These are phyloP conservation scores for Porites australiensis DNA, from an alignment of 64 coral and sea anemone species.

Conservation along the genomic window DNA sequence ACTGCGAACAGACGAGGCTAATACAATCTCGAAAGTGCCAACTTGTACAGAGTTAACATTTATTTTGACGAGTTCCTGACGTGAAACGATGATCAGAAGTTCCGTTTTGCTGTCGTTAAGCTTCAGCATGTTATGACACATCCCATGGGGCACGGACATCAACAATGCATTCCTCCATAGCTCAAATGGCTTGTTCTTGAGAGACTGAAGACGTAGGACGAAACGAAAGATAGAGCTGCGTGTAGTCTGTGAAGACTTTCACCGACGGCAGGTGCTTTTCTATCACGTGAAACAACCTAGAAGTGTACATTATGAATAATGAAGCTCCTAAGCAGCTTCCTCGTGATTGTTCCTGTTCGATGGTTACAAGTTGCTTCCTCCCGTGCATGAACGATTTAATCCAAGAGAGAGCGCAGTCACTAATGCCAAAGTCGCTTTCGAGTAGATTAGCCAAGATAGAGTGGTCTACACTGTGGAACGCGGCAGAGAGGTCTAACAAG, in stretches of 20 bases:
- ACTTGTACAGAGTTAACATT: conserved; percentile 43
- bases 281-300: conserved; percentile 44
- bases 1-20: conserved; percentile 22
- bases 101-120: too few species aligned
- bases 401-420: neutral
- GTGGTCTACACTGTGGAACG: conserved; percentile 14
- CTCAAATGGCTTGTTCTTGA: conserved; percentile 42
- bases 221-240: conserved; percentile 26
- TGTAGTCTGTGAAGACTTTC: neutral
- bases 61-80: too few species aligned
- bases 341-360: conserved; percentile 5
- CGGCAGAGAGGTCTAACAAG: neutral
- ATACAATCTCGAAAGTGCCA: conserved; percentile 22
- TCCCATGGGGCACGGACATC: too few species aligned
- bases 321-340: conserved; percentile 16
- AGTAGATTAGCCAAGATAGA: neutral
- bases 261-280: neutral
- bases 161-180: conserved; percentile 54
- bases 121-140: too few species aligned
- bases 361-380: neutral
- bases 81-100: too few species aligned
- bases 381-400: too few species aligned
- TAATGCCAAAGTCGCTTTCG: neutral
- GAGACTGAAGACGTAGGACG: too few species aligned
- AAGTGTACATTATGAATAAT: conserved; percentile 45